These are phyloP conservation scores for Ictidomys tridecemlineatus DNA, from an alignment of 2,113 vertebrate species.

Conservation along the genomic window DNA sequence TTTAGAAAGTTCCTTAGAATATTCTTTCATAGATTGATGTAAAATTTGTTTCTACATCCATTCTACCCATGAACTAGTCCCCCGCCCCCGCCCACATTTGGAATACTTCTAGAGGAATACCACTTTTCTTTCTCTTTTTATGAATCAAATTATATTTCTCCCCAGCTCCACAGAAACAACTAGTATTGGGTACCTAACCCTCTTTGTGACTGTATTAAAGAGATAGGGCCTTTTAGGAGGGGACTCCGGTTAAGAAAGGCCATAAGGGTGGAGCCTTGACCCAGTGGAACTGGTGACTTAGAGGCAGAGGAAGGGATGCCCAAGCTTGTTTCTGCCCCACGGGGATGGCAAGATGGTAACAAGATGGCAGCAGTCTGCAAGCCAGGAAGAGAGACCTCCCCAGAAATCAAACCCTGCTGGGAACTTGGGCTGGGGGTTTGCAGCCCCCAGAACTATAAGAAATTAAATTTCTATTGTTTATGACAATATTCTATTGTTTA, in stretches of 20 bases:
- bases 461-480: too few species aligned
- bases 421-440: too few species aligned
- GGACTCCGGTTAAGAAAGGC: neutral
- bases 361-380: neutral
- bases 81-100: too few species aligned
- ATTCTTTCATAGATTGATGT: neutral
- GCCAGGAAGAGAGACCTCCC: neutral
- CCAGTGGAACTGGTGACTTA: too few species aligned
- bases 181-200: neutral
- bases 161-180: too few species aligned
- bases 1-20: neutral
- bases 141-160: neutral
- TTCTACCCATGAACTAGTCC: neutral
- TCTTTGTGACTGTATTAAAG: neutral
- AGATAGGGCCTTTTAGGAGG: neutral
- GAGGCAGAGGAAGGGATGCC: too few species aligned
- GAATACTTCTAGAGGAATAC: neutral
- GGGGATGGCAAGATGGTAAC: neutral
- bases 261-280: too few species aligned
- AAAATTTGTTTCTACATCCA: neutral
- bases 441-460: too few species aligned
- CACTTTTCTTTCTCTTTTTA: neutral
- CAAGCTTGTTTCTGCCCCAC: fast-evolving
- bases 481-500: too few species aligned
- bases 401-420: neutral